Evolutionary conservation across 2,113 vertebrate genomes (phyloP).

Genomic region (Felis chaus): DNA sequence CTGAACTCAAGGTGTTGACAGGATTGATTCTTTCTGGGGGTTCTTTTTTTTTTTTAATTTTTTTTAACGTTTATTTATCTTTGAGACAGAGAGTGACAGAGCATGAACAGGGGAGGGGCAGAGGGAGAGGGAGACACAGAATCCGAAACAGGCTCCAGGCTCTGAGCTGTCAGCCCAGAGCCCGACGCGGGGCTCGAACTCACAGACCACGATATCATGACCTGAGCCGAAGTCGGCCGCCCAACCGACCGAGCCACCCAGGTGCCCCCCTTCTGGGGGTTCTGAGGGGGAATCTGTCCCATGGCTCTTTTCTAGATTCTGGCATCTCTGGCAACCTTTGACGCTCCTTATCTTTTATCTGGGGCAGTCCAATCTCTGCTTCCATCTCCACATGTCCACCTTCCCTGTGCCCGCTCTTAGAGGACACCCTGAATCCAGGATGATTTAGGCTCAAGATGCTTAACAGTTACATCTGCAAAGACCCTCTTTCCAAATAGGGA

Average conservation of each 20-base stretch:
- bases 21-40: background rate
- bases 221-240: too few relatives aligned
- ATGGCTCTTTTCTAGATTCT: background rate
- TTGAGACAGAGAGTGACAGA: too few relatives aligned
- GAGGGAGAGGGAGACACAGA: too few relatives aligned
- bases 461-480: background rate
- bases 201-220: accelerated
- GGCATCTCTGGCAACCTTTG: background rate
- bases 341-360: background rate
- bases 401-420: background rate
- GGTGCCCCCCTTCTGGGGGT: background rate
- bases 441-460: background rate
- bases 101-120: too few relatives aligned
- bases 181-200: too few relatives aligned
- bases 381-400: background rate
- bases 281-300: too few relatives aligned
- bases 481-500: background rate
- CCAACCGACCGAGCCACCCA: too few relatives aligned
- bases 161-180: too few relatives aligned
- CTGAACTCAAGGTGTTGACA: background rate
- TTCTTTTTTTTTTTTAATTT: too few relatives aligned
- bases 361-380: background rate
- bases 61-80: too few relatives aligned
- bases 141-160: too few relatives aligned
- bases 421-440: background rate